A percentile compares a stretch with the other conserved stretches of the same genome.
These are phyloP conservation scores for Nyctalus aviator DNA, from an alignment of 2,797 vertebrate genomes.

Conservation along the genomic window DNA sequence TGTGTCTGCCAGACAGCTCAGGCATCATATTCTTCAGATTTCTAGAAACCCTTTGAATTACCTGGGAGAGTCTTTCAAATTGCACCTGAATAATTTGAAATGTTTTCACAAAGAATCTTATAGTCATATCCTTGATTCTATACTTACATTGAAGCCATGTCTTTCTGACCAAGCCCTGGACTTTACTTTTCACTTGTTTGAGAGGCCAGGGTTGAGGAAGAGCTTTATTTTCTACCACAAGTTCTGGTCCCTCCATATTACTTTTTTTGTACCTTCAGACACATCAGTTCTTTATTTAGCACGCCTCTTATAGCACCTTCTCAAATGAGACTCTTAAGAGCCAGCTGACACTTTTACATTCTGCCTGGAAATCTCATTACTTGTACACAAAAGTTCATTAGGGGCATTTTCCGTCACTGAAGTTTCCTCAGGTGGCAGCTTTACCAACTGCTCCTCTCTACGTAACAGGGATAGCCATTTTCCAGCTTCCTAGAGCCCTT, in stretches of 20 bases:
- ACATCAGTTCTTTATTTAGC: neutral
- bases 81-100: neutral
- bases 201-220: neutral
- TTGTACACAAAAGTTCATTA: neutral
- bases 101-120: neutral
- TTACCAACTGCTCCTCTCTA: neutral
- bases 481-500: neutral
- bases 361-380: neutral
- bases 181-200: neutral
- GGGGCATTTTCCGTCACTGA: neutral
- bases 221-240: neutral
- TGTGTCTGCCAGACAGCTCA: neutral
- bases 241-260: neutral
- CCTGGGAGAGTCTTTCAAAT: neutral
- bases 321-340: neutral
- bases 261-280: neutral
- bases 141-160: neutral
- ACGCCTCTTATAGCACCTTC: neutral
- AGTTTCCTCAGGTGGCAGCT: neutral
- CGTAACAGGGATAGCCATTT: neutral
- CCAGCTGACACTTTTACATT: neutral
- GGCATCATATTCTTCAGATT: neutral
- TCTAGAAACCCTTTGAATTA: neutral
- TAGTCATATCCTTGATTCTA: neutral
- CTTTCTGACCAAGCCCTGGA: neutral